These are phyloP conservation scores for Colostygia pectinataria DNA, from an alignment of 2,888 invertebrate genomes.

Conservation along the genomic window DNA sequence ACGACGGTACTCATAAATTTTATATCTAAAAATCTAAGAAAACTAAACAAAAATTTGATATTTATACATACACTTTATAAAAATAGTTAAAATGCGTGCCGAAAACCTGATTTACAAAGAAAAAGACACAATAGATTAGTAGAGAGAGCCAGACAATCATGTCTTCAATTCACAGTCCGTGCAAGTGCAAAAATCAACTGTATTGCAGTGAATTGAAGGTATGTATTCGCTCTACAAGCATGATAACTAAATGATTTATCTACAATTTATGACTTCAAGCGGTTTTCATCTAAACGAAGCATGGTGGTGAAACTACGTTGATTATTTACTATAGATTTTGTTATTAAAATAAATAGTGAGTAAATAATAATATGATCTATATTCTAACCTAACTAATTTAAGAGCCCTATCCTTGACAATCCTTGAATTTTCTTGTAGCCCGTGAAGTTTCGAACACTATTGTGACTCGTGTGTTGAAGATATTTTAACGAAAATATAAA, in stretches of 20 bases:
- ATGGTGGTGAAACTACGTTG: too few relatives aligned
- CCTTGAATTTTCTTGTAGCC: too few relatives aligned
- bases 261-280: conserved; percentile 49
- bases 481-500: too few relatives aligned
- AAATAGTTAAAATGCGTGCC: background rate
- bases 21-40: too few relatives aligned
- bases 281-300: conserved; percentile 51
- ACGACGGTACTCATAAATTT: too few relatives aligned
- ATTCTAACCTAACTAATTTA: too few relatives aligned
- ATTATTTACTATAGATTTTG: background rate
- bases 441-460: too few relatives aligned
- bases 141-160: conserved; percentile 82
- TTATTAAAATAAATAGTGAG: too few relatives aligned
- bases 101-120: conserved; percentile 17
- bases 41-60: background rate
- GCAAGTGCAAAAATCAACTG: conserved; percentile 54
- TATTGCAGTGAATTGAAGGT: conserved; percentile 73
- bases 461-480: too few relatives aligned
- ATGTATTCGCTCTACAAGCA: conserved; percentile 80
- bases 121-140: conserved; percentile 41
- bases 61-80: background rate
- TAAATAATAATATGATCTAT: too few relatives aligned
- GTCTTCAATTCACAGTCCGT: conserved; percentile 76
- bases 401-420: too few relatives aligned
- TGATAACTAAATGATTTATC: conserved; percentile 59